These are phyloP conservation scores for Dromococcyx pavoninus DNA, from an alignment of 2,797 vertebrate genomes.

Conservation along the genomic window DNA sequence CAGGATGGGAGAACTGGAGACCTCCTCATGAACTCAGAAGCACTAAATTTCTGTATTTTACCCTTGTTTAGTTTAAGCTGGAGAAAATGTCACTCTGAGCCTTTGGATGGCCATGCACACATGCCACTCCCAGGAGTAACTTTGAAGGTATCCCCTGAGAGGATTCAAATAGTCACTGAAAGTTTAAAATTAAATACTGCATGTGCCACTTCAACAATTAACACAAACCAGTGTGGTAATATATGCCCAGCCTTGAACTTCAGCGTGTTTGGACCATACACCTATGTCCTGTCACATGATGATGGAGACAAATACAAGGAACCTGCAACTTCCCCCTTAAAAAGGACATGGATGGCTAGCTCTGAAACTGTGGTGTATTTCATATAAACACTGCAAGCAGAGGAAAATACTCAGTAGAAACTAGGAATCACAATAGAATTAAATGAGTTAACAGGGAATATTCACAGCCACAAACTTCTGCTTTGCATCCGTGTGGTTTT, in stretches of 20 bases:
- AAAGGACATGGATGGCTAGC: neutral
- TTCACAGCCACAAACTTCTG: neutral
- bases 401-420: constrained; percentile 23
- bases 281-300: neutral
- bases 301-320: neutral
- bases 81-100: neutral
- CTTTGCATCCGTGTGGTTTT: neutral
- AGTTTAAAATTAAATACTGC: neutral
- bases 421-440: constrained; percentile 1
- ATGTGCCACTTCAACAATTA: neutral
- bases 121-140: neutral
- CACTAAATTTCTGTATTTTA: neutral
- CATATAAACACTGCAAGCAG: constrained; percentile 2
- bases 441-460: neutral
- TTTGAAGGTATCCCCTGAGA: neutral
- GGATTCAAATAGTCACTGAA: neutral
- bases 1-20: neutral
- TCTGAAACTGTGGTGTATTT: neutral
- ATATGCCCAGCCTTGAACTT: neutral
- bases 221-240: neutral
- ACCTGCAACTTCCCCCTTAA: neutral
- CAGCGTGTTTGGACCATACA: neutral
- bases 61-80: neutral
- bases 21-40: neutral
- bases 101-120: neutral